Conservation (phyloP, 2,797 vertebrate genomes). For the Eulemur coronatus region DNA sequence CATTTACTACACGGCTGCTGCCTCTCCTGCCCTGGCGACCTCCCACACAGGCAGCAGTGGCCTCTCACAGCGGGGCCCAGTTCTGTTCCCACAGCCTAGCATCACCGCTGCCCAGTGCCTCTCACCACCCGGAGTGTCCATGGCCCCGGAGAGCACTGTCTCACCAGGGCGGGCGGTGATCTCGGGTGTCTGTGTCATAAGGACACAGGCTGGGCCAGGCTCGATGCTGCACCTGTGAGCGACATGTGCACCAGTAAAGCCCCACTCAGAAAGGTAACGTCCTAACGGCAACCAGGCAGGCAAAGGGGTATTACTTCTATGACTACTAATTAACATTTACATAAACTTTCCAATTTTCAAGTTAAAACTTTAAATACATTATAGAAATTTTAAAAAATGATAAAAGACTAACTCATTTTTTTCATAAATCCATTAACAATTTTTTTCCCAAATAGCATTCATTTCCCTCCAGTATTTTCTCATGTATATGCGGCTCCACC, state of each 20-base stretch:
- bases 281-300: neutral
- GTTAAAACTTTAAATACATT: neutral
- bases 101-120: neutral
- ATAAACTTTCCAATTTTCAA: neutral
- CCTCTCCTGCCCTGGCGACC: neutral
- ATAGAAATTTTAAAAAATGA: neutral
- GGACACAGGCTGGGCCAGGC: neutral
- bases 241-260: neutral
- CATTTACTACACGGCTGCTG: neutral
- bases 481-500: fast-evolving
- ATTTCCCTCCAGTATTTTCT: neutral
- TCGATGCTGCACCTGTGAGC: neutral
- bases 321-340: neutral
- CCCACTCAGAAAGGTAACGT: neutral
- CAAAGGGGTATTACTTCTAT: neutral
- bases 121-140: neutral
- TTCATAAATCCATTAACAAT: neutral
- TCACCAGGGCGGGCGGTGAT: neutral
- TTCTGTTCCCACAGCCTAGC: neutral
- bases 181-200: neutral
- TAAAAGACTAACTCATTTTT: neutral
- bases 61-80: neutral
- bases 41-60: neutral
- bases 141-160: neutral
- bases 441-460: neutral